Evolutionary conservation across 1,140 invertebrate genomes (phyloP).

Genomic region (Spodoptera frugiperda): DNA sequence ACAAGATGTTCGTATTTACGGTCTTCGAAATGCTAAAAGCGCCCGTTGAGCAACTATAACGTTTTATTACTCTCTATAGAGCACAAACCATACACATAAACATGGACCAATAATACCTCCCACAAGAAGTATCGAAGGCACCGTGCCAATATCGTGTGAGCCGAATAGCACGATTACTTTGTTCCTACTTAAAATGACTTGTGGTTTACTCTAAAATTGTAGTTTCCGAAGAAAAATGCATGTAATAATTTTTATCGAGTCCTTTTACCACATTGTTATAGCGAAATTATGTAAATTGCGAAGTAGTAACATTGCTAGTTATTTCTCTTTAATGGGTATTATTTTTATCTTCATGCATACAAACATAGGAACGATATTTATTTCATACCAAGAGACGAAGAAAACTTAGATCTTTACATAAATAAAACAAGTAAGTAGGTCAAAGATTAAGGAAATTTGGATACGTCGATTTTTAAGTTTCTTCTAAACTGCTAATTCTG

Average conservation of each 20-base stretch:
- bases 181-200: slow-evolving; percentile 13
- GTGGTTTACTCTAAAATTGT: slow-evolving; percentile 18
- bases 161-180: slow-evolving; percentile 28
- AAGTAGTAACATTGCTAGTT: neutral
- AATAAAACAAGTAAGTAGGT: slow-evolving; percentile 31
- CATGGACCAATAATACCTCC: slow-evolving; percentile 60
- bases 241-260: neutral
- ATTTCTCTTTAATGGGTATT: neutral
- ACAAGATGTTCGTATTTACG: slow-evolving; percentile 67
- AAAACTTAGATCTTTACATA: neutral
- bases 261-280: slow-evolving; percentile 1
- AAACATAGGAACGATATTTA: neutral
- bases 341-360: slow-evolving; percentile 4
- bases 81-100: slow-evolving; percentile 67
- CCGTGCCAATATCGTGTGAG: slow-evolving; percentile 56
- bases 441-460: slow-evolving; percentile 36
- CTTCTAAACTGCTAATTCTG: slow-evolving; percentile 21
- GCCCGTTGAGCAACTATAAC: slow-evolving; percentile 69
- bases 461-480: slow-evolving; percentile 8
- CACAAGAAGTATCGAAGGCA: slow-evolving; percentile 62
- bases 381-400: too few species aligned
- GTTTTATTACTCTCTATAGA: slow-evolving; percentile 71
- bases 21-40: slow-evolving; percentile 65
- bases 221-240: neutral
- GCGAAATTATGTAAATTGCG: neutral